Conservation (phyloP, 2,113 vertebrate species). For the Pluvianellus socialis region DNA sequence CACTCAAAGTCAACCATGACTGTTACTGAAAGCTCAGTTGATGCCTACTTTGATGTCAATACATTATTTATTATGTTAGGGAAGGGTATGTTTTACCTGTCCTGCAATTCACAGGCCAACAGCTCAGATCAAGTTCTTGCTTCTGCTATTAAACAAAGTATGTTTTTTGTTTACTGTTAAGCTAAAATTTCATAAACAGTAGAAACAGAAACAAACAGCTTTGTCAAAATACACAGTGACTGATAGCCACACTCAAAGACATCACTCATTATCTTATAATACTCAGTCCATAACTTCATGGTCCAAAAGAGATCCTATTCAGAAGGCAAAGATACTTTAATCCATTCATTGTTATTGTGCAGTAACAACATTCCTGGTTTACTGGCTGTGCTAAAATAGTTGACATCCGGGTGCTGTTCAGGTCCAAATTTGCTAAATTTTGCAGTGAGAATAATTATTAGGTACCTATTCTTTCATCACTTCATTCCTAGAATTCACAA, state of each 20-base stretch:
- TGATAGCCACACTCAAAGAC: conserved; percentile 10
- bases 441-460: background rate
- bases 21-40: background rate
- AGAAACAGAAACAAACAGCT: background rate
- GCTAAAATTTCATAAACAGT: too few relatives aligned
- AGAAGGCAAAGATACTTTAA: conserved; percentile 25
- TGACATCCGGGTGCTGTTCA: background rate
- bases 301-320: conserved; percentile 22
- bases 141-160: background rate
- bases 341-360: background rate
- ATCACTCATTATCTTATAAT: background rate
- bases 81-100: background rate
- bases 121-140: background rate
- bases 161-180: background rate
- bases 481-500: background rate
- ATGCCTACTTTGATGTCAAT: background rate
- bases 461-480: background rate
- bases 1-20: background rate
- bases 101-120: background rate
- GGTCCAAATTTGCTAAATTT: background rate
- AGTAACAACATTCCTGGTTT: conserved; percentile 2
- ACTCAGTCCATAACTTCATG: background rate
- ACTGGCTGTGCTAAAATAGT: background rate
- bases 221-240: background rate
- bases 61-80: background rate